These are phyloP conservation scores for Vespertilio murinus DNA, from an alignment of 2,797 vertebrate species.

Conservation along the genomic window DNA sequence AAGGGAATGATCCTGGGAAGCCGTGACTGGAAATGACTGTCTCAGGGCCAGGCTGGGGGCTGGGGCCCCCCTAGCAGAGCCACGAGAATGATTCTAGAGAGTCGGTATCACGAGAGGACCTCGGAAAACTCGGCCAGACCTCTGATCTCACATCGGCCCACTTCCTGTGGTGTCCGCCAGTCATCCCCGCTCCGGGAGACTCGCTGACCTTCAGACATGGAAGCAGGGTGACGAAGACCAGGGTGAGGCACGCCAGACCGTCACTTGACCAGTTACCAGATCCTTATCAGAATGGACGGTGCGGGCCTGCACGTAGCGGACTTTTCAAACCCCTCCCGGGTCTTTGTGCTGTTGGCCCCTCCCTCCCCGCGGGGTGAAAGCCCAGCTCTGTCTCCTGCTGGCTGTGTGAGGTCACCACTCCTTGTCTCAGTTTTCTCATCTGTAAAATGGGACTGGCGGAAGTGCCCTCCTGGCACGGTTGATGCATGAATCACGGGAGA, in stretches of 20 bases:
- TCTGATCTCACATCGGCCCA: background rate
- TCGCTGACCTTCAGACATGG: too few species aligned
- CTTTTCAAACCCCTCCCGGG: too few species aligned
- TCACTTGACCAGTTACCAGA: too few species aligned
- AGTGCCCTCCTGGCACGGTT: rapidly evolving
- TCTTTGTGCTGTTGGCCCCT: too few species aligned
- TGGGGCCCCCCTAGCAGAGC: rapidly evolving
- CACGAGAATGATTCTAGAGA: rapidly evolving
- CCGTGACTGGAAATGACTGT: background rate
- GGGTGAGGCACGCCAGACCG: too few species aligned
- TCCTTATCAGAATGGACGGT: too few species aligned
- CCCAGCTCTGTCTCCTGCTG: background rate
- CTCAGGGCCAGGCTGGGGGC: background rate
- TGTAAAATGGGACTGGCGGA: background rate
- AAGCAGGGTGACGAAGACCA: too few species aligned
- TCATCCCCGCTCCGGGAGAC: too few species aligned
- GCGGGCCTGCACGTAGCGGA: too few species aligned
- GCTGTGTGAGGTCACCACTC: background rate
- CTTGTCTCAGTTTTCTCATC: background rate
- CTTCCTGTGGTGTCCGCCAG: background rate
- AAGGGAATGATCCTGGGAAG: background rate
- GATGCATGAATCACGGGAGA: background rate
- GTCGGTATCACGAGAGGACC: rapidly evolving
- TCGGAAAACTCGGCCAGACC: too few species aligned
- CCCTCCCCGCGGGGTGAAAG: background rate